Base-by-base conservation (phyloP, 1,140 invertebrate species). In the Drosophila equinoxialis region DNA sequence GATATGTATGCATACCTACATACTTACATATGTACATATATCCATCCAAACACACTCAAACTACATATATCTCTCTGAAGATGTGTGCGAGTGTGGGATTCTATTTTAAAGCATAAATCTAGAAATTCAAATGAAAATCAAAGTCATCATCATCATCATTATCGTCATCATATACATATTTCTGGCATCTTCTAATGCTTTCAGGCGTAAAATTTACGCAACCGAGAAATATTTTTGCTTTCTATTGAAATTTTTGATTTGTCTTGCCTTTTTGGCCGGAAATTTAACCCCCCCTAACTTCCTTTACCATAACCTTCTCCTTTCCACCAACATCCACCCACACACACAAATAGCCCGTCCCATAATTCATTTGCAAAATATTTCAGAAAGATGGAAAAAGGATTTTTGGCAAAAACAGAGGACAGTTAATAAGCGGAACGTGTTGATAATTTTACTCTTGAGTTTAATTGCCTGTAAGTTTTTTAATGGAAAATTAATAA, bases 401-500 rank as follows among this genome's bases (percentile, higher is more conserved):
- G 61, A 41, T 42, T 66, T 62, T 70, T 75, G 65, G 6, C 64
- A 30, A 51, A 48, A 42, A 30, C 42, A 35, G 39, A 26, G 48
- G 42, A 17, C 71, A 75, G 70, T 79, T 83, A 83, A 83, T 83
- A 83, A 83, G 80, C 80, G 76, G 68, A 83, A 83, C 71, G 72
- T 83, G 80, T 83, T 79, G 75, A 83, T 83, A 83, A 83, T 83
- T 83, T 79, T 71, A 51, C 51, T 74, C n/a, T 79, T 63, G 75
- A 70, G 72, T 67, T 70, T 79, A 83, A 83, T 83, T 83, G 80
- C 76, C 79, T 79, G 80, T 79, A 78, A 74, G 58, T 77, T 60
- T 68, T 68, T 82, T 71, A 82, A 82, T 82, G 74, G 79, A 71
- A 78, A 82, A 82, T 82, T 82, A 82, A 82, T 82, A 82, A 82